These are phyloP conservation scores for Polyommatus iphigenia DNA, from an alignment of 2,888 invertebrate species.

Conservation along the genomic window DNA sequence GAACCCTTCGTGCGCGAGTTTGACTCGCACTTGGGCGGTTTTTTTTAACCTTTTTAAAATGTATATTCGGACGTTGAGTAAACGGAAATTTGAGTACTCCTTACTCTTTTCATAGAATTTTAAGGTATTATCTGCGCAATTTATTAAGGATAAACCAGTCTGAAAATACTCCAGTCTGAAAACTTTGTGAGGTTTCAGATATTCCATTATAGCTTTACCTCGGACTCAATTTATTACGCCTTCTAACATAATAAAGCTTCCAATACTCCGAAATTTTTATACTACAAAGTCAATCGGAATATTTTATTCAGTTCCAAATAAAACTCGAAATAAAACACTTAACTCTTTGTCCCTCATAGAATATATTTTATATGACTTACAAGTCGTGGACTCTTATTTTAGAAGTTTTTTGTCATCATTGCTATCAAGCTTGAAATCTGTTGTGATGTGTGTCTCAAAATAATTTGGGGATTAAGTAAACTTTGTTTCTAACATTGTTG, in stretches of 20 bases:
- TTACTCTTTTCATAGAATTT: not conserved
- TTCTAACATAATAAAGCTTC: not conserved
- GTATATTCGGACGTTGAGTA: not conserved
- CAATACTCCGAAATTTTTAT: not conserved
- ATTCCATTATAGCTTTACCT: not conserved
- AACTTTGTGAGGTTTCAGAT: not conserved
- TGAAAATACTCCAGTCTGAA: not conserved
- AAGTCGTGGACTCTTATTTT: not conserved
- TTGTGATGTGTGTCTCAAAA: not conserved
- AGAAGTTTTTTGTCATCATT: too few species aligned
- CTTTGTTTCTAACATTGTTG: too few species aligned
- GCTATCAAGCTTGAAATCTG: too few species aligned
- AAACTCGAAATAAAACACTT: not conserved
- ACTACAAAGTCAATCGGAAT: not conserved
- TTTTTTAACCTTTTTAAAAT: not conserved
- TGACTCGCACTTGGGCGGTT: too few species aligned
- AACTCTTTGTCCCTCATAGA: constrained; percentile 25
- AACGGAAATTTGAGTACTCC: not conserved
- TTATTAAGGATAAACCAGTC: not conserved
- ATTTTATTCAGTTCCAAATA: not conserved
- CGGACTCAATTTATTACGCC: not conserved
- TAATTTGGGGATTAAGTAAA: too few species aligned
- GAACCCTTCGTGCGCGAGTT: too few species aligned
- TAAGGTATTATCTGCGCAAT: not conserved
- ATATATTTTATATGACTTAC: constrained; percentile 31